Conservation (phyloP, 2,113 vertebrate genomes). For the Hypomesus transpacificus region DNA sequence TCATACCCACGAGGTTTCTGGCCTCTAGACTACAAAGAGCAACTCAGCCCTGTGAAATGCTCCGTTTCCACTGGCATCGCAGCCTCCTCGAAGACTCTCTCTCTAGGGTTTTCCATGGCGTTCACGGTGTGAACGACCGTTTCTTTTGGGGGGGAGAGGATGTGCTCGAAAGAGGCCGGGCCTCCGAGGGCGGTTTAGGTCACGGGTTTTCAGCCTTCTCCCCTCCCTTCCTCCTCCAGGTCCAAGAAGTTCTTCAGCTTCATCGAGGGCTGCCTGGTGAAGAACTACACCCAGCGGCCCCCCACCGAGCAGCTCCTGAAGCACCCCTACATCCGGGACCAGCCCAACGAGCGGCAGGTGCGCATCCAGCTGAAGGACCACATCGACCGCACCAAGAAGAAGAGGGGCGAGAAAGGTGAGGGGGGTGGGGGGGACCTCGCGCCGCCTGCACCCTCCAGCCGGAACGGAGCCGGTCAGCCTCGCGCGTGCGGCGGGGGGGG, state of each 20-base stretch:
- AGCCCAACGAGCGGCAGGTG: conserved; percentile 97
- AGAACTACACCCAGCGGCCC: conserved; percentile 95
- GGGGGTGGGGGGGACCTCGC: too few species aligned
- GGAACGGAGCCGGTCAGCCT: too few species aligned
- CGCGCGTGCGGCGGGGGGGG: too few species aligned
- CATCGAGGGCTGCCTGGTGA: conserved; percentile 95
- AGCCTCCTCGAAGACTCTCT: conserved; percentile 4
- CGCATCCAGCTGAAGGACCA: conserved; percentile 98
- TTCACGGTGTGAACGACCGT: too few species aligned
- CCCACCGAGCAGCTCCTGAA: conserved; percentile 96
- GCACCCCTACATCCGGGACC: conserved; percentile 97
- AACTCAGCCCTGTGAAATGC: background rate
- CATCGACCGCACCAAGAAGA: conserved; percentile 97
- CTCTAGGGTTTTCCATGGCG: too few species aligned
- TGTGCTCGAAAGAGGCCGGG: too few species aligned
- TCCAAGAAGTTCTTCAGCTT: conserved; percentile 99
- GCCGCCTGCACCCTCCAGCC: too few species aligned
- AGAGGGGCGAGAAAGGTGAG: conserved; percentile 95
- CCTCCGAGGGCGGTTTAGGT: too few species aligned
- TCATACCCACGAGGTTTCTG: conserved; percentile 10
- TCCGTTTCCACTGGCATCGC: background rate
- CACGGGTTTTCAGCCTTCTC: background rate
- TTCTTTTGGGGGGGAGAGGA: too few species aligned
- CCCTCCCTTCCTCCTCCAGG: conserved; percentile 64
- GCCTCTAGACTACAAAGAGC: background rate